phyloP scores from a whole-genome alignment of 2,113 vertebrate species.

The Eolophus roseicapilla region DNA sequence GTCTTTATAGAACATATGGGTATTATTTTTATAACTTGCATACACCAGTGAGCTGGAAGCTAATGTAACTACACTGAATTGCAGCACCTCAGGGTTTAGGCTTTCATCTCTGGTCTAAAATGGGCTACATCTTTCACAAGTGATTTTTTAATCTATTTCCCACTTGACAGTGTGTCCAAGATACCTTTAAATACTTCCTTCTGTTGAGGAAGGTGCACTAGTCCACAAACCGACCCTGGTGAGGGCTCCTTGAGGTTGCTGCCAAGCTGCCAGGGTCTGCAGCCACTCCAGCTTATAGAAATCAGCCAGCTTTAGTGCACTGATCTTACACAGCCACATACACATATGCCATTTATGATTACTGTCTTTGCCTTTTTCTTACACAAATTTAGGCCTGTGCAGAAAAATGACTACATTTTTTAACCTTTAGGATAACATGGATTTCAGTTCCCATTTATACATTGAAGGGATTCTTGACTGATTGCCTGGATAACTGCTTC shows the following conservation, averaged over 20 bases:
- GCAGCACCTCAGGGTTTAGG: background rate
- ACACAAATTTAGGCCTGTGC: background rate
- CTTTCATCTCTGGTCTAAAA: background rate
- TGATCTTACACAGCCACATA: background rate
- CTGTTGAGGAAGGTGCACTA: background rate
- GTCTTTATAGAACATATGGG: background rate
- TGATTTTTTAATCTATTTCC: background rate
- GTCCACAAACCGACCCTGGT: background rate
- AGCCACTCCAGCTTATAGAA: background rate
- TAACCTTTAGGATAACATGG: background rate
- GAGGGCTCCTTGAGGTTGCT: background rate
- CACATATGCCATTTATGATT: background rate
- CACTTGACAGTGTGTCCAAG: background rate
- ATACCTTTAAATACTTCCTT: background rate
- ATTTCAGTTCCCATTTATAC: background rate
- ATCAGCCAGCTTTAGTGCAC: background rate
- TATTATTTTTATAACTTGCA: background rate
- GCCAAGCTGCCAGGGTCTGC: background rate
- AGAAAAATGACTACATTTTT: background rate
- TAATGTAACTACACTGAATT: background rate
- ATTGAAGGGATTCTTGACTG: background rate
- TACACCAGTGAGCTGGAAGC: background rate
- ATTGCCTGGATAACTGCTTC: background rate
- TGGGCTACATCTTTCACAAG: background rate
- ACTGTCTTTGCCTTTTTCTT: background rate